These are phyloP conservation scores for Nematopogon swammerdamellus DNA, from an alignment of 2,888 invertebrate species.

Conservation along the genomic window DNA sequence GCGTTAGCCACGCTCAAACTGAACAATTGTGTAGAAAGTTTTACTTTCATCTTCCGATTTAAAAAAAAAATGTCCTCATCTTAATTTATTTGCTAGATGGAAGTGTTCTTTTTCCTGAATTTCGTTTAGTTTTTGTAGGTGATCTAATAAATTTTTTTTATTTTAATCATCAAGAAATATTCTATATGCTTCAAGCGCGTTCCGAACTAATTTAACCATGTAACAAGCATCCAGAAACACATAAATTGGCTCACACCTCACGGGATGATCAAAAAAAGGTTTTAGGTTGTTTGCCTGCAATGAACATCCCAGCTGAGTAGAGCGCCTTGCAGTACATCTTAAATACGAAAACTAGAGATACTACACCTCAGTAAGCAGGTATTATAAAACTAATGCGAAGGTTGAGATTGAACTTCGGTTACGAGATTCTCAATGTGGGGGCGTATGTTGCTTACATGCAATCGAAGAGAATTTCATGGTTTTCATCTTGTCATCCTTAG, in stretches of 20 bases:
- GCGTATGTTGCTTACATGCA: background rate
- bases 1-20: slow-evolving; percentile 7
- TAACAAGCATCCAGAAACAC: slow-evolving; percentile 9
- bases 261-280: slow-evolving; percentile 10
- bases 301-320: no score
- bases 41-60: slow-evolving; percentile 6
- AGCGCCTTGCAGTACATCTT: no score
- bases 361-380: background rate
- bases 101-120: slow-evolving; percentile 7
- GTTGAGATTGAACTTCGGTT: background rate
- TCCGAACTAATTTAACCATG: slow-evolving; percentile 11
- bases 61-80: slow-evolving; percentile 5
- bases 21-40: slow-evolving; percentile 7
- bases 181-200: slow-evolving; percentile 8
- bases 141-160: slow-evolving; percentile 5
- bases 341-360: no score
- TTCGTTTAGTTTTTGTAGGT: slow-evolving; percentile 4
- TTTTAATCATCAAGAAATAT: slow-evolving; percentile 6
- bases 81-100: slow-evolving; percentile 8
- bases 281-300: slow-evolving; percentile 1
- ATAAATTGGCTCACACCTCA: slow-evolving; percentile 5
- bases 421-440: background rate
- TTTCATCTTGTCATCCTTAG: background rate
- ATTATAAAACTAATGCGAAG: background rate
- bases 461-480: background rate